Base-by-base conservation (phyloP, 2,113 vertebrate species). In the Chaenocephalus aceratus region DNA sequence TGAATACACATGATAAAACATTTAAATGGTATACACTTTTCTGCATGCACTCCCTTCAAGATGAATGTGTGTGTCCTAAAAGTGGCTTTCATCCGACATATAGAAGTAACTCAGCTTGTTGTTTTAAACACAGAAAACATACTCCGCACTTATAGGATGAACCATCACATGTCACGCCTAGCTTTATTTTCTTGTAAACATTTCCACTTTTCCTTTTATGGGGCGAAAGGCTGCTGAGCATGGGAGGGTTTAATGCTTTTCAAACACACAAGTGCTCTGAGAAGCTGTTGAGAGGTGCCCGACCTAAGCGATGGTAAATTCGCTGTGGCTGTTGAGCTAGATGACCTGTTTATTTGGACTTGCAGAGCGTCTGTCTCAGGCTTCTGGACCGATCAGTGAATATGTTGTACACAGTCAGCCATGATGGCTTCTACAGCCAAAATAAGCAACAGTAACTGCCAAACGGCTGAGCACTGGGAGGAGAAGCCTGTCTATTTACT, bases 341-440 rank as follows among this genome's bases (percentile, higher is more conserved):
- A 87, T 88, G 89, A 91, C 85, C 93, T 92, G 88, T 91, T 93
- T 92, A 91, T 94, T 92, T 94, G 84, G 88, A 89, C 80, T 88
- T 46, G 65, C 60, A 54, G 80, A 80, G 86, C 81, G 63, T 84
- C 74, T 84, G 85, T 87, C 85, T 86, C 69, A 53, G 68, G 53
- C 86, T 89, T 79, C 90, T 44, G 85, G 56, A 53, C 69, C 45
- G 45, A 90, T 92, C 85, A 85, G 88, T 82, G 90, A 87, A 78
- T 70, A 71, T 46, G 85, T 74, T 88, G 84, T 84, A 84, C 78
- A 72, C 77, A 34, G 68, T 74, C 72, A 51, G 82, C 84, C 83
- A 81, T 34, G 86, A 79, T 62, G 83, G 70, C 65, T 59, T 61
- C 77, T 52, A 56, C 61, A 75, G 93, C 93, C 92, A 94, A 93